Percentiles rank a stretch among this genome's conserved stretches.
Evolutionary conservation across 2,888 invertebrate species (phyloP).

Genomic region (Siphlonurus alternatus): DNA sequence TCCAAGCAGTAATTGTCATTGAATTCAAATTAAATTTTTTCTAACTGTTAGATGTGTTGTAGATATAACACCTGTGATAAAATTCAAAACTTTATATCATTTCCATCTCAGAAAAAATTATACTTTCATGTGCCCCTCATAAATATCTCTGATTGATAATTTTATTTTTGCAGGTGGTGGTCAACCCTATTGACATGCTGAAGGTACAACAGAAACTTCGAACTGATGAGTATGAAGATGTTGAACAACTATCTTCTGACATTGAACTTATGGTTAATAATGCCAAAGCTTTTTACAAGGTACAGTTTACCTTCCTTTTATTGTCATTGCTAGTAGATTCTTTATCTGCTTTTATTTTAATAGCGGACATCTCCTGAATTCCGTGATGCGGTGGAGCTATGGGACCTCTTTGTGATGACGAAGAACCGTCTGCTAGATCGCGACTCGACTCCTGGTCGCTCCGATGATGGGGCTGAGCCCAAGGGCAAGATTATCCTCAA

Average conservation of each 20-base stretch:
- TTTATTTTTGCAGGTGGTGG: slow-evolving; percentile 41
- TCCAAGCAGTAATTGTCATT: no score
- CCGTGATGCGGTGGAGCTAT: slow-evolving; percentile 74
- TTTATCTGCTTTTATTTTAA: slow-evolving; percentile 10
- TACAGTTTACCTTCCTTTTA: slow-evolving; percentile 22
- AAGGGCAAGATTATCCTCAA: slow-evolving; percentile 36
- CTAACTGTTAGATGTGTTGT: no score
- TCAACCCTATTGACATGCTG: slow-evolving; percentile 86
- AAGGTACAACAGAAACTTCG: slow-evolving; percentile 93
- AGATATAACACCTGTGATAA: no score
- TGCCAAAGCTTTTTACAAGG: slow-evolving; percentile 87
- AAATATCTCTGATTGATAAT: no score
- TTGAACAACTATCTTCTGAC: slow-evolving; percentile 80
- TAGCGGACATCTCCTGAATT: slow-evolving; percentile 66
- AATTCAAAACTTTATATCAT: no score
- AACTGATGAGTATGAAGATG: slow-evolving; percentile 89
- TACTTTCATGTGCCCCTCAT: no score
- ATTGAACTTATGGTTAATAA: slow-evolving; percentile 84
- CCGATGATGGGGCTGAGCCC: slow-evolving; percentile 24
- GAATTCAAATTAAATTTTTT: no score
- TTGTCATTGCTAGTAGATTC: no score
- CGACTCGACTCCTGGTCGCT: slow-evolving; percentile 23
- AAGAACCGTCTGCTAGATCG: slow-evolving; percentile 31
- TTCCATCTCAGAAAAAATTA: no score
- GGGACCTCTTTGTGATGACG: slow-evolving; percentile 59